phyloP scores from a whole-genome alignment of 2,888 invertebrate species.

The Ophraella communa region DNA sequence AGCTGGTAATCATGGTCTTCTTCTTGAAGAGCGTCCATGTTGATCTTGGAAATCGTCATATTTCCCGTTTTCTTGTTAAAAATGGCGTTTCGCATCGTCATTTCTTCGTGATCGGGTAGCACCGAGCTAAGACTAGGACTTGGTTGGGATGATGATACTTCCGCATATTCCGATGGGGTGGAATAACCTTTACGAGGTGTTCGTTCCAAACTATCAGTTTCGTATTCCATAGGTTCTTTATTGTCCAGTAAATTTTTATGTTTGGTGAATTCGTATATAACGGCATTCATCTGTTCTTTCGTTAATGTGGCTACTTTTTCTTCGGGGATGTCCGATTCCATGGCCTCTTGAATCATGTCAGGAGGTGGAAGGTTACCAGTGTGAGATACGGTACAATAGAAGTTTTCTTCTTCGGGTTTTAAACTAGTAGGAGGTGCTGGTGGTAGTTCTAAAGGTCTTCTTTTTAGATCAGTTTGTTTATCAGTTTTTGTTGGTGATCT shows the following conservation, averaged over 20 bases:
- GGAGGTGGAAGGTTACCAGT: conserved; percentile 56
- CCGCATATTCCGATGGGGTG: conserved; percentile 70
- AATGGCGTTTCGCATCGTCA: conserved; percentile 79
- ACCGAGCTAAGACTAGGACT: conserved; percentile 78
- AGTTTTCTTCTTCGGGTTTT: conserved; percentile 29
- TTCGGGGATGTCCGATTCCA: conserved; percentile 62
- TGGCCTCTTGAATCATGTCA: conserved; percentile 73
- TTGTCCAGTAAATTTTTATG: conserved; percentile 41
- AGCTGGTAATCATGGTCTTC: conserved; percentile 61
- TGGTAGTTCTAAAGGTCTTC: conserved; percentile 47
- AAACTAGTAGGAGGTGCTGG: conserved; percentile 42
- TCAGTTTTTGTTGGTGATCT: conserved; percentile 54
- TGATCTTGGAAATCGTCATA: conserved; percentile 60
- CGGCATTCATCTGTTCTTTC: conserved; percentile 68
- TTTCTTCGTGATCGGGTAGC: conserved; percentile 79
- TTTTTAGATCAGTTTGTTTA: conserved; percentile 29
- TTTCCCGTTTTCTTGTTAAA: conserved; percentile 70
- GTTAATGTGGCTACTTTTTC: conserved; percentile 62
- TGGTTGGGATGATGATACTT: conserved; percentile 72
- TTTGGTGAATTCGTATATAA: conserved; percentile 63
- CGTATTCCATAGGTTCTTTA: conserved; percentile 63
- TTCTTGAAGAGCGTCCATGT: conserved; percentile 42
- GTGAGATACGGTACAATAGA: conserved; percentile 40
- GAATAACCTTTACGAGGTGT: conserved; percentile 60
- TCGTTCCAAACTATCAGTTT: conserved; percentile 77